Percentiles rank a stretch among this genome's conserved stretches.
Conservation (phyloP, 2,888 invertebrate genomes). For the Apamea anceps region DNA sequence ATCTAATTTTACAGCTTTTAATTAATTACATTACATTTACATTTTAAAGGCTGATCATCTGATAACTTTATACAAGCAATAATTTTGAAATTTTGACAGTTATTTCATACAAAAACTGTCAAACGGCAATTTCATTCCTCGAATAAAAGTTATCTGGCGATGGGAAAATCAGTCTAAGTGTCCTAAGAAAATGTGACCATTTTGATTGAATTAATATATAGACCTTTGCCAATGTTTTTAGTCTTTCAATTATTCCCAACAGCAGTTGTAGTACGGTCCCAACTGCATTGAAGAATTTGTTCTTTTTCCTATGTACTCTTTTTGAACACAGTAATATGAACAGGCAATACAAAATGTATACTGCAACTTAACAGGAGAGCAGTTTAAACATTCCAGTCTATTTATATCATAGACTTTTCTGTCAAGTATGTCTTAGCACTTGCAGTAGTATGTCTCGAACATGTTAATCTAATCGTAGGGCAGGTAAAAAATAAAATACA, state of each 20-base stretch:
- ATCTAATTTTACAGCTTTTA: not conserved
- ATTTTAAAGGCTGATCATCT: too few relatives aligned
- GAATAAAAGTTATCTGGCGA: too few relatives aligned
- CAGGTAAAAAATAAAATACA: constrained; percentile 1
- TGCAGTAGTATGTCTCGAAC: not conserved
- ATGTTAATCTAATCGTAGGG: not conserved
- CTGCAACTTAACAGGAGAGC: not conserved
- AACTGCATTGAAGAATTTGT: too few relatives aligned
- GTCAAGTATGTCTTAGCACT: too few relatives aligned
- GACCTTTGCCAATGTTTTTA: not conserved
- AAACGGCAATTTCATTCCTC: too few relatives aligned
- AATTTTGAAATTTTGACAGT: too few relatives aligned
- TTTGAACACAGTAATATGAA: not conserved
- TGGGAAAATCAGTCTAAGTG: too few relatives aligned
- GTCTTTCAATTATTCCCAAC: not conserved
- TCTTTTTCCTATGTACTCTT: not conserved
- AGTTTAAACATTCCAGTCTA: not conserved
- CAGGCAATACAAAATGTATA: not conserved
- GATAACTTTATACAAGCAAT: too few relatives aligned
- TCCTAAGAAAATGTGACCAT: too few relatives aligned
- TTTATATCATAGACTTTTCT: not conserved
- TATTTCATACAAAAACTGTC: too few relatives aligned
- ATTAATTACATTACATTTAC: too few relatives aligned
- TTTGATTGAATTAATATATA: too few relatives aligned
- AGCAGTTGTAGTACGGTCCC: not conserved